Conservation (phyloP, 2,113 vertebrate species). For the Malaclemys terrapin region DNA sequence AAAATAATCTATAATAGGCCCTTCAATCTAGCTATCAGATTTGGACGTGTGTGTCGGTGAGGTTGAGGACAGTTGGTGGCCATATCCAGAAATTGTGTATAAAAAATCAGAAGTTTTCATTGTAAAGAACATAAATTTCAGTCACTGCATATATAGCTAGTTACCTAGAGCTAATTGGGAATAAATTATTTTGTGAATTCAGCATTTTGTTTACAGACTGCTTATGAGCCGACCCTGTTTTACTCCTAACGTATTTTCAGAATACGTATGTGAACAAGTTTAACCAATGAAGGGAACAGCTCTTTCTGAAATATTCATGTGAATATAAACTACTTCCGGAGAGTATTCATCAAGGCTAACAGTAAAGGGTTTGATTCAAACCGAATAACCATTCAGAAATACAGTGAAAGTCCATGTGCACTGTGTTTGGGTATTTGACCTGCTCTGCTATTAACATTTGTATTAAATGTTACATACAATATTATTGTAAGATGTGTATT, state of each 20-base stretch:
- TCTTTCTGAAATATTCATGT: background rate
- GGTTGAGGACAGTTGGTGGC: background rate
- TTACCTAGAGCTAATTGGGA: background rate
- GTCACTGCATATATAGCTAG: background rate
- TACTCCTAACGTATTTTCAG: background rate
- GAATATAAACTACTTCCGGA: background rate
- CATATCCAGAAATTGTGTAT: background rate
- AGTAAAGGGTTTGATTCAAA: background rate
- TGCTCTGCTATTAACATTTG: background rate
- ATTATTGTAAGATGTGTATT: background rate
- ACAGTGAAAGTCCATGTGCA: background rate
- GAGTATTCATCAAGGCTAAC: background rate
- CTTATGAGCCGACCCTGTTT: background rate
- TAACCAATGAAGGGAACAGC: fast-evolving
- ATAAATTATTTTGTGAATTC: background rate
- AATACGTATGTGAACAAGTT: background rate
- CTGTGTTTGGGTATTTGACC: background rate
- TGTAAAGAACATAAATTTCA: background rate
- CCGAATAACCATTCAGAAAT: background rate
- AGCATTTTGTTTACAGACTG: background rate
- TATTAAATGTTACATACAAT: background rate
- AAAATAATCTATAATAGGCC: background rate
- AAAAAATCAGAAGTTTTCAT: background rate
- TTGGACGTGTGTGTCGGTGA: background rate
- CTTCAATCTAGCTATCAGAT: background rate